Conservation (phyloP, 2,797 vertebrate species). For the Phyllotis vaccarum region DNA sequence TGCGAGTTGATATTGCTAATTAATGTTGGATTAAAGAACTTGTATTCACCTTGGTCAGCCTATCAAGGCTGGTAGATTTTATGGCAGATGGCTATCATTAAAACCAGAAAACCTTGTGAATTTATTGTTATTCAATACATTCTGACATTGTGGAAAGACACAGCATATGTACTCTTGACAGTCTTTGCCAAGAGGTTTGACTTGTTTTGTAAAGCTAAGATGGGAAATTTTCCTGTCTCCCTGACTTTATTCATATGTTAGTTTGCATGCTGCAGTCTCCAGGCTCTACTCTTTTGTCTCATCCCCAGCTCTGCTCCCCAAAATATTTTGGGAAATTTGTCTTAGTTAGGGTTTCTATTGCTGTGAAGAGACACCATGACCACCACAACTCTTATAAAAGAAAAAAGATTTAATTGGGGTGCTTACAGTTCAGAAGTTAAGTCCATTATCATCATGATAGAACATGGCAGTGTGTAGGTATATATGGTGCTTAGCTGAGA, state of each 20-base stretch:
- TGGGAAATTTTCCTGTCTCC: background rate
- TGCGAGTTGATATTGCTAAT: background rate
- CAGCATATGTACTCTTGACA: background rate
- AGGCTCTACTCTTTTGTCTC: background rate
- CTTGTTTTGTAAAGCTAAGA: background rate
- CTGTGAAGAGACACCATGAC: background rate
- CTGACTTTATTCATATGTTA: background rate
- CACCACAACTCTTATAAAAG: background rate
- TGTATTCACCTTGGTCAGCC: background rate
- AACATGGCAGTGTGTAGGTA: background rate
- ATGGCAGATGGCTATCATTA: background rate
- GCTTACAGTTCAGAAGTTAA: background rate
- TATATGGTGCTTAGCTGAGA: background rate
- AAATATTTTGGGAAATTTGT: background rate
- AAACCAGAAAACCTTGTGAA: background rate
- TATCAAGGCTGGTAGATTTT: background rate
- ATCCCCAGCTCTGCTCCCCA: background rate
- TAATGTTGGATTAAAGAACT: background rate
- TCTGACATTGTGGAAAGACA: background rate
- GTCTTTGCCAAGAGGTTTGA: background rate
- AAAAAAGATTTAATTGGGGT: background rate
- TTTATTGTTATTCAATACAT: background rate
- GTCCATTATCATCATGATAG: background rate
- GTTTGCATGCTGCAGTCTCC: background rate
- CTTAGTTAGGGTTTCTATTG: background rate